Conservation (phyloP, 2,113 vertebrate species). For the Proterorhinus semilunaris region DNA sequence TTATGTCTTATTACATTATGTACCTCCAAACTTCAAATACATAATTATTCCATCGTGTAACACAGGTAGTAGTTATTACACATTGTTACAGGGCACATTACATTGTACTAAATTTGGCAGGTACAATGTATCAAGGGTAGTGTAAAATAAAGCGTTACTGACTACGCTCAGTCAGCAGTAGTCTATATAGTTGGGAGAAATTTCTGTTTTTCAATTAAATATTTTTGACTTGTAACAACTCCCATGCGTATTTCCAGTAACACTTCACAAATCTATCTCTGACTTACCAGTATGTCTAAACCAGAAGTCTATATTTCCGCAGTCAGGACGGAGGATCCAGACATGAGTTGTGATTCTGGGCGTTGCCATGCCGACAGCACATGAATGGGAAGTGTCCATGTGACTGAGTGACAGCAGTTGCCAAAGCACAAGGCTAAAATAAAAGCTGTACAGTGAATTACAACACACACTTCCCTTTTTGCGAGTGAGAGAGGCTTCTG, state of each 20-base stretch:
- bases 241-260: background rate
- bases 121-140: too few species aligned
- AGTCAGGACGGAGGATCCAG: background rate
- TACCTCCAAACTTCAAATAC: too few species aligned
- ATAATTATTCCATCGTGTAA: too few species aligned
- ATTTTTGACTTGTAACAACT: background rate
- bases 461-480: conserved; percentile 9
- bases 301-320: background rate
- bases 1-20: too few species aligned
- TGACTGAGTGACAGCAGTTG: conserved; percentile 16
- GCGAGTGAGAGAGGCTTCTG: conserved; percentile 1
- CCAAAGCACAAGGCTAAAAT: conserved; percentile 14
- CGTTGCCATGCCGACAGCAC: conserved; percentile 32
- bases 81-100: too few species aligned
- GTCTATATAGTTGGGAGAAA: too few species aligned
- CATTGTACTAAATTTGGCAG: too few species aligned
- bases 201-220: background rate
- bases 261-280: background rate
- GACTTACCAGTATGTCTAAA: background rate
- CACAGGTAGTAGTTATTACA: too few species aligned
- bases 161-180: too few species aligned
- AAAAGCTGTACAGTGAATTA: conserved; percentile 19
- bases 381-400: conserved; percentile 40
- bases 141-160: too few species aligned
- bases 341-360: conserved; percentile 16